phyloP scores from a whole-genome alignment of 92 coral and sea anemone genomes.

The Siderastrea radians region DNA sequence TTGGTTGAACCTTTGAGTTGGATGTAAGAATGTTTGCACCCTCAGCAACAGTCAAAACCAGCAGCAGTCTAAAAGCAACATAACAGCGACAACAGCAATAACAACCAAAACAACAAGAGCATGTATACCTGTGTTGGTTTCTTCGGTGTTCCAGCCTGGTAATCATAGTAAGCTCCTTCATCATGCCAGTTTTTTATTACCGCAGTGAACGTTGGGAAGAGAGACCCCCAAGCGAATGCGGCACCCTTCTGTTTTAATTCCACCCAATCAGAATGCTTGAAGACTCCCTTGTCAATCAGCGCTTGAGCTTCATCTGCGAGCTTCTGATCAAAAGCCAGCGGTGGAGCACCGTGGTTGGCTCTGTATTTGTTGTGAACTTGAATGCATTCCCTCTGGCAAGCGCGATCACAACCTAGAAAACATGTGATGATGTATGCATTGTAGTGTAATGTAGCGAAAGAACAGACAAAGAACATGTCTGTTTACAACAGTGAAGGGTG shows the following conservation, averaged over 20 bases:
- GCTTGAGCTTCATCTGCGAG: slow-evolving; percentile 69
- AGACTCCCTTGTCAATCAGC: slow-evolving; percentile 68
- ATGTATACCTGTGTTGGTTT: slow-evolving; percentile 33
- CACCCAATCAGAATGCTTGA: slow-evolving; percentile 75
- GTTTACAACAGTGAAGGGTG: not conserved
- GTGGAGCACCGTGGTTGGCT: slow-evolving; percentile 60
- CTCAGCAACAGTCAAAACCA: not conserved
- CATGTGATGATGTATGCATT: not conserved
- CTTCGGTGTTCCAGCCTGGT: slow-evolving; percentile 45
- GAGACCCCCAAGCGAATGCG: slow-evolving; percentile 75
- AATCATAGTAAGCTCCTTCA: slow-evolving; percentile 51
- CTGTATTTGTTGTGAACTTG: slow-evolving; percentile 60
- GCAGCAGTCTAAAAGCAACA: not conserved
- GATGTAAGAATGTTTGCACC: too few species aligned
- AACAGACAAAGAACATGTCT: not conserved
- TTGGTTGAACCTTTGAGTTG: too few species aligned
- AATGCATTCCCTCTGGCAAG: slow-evolving; percentile 67
- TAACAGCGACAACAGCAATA: too few species aligned
- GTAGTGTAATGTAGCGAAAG: not conserved
- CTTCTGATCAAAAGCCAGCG: slow-evolving; percentile 50
- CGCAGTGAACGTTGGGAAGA: slow-evolving; percentile 75
- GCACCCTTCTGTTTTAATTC: slow-evolving; percentile 47
- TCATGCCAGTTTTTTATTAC: slow-evolving; percentile 61
- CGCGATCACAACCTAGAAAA: slow-evolving; percentile 55
- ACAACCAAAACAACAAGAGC: too few species aligned